Base-by-base conservation (phyloP, 2,888 invertebrate genomes). In the Diadegma fenestrale region DNA sequence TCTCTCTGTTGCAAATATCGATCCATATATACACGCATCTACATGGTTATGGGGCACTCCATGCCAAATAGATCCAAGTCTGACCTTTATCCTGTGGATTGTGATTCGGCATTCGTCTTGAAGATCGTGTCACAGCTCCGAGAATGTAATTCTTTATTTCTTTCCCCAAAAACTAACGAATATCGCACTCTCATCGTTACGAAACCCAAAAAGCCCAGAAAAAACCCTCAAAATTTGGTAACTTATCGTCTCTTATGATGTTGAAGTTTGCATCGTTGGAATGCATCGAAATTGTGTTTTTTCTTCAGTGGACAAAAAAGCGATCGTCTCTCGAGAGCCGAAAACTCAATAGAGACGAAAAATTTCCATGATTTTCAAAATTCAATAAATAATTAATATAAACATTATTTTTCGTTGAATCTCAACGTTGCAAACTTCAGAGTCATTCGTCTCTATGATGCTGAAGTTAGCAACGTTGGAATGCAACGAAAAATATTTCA, bases 1-100 rank as follows among this genome's bases (percentile, higher is more conserved):
- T 54, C 33, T 37, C 33, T 51, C n/a, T 54, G 37, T 72, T 54
- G 19, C 22, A 19, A 72, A 72, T 54, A 72, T 72, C 54, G 72
- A 72, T 22, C 72, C 12, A 22, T 22, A 37, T 22, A 14, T 69
- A 10, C 33, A 37, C 2, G n/a, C 22, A 1, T 43, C 43, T 37
- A 37, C 41, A n/a, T 43, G 26, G 22, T 22, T 68, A 68, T 43
- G 68, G 68, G 45, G 22, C 68, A 68, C 41, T 68, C 68, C 68
- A 26, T 43, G 43, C 22, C 43, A 37, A 45, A 26, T 26, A 14
- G 33, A 69, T 48, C 17, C 8, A 69, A 22, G 48, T 69, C 37
- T 33, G 30, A 45, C 33, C 30, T 48, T 48, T 2, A n/a, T 30
- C n/a, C 6, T 45, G 37, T 45, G 33, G 10, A 17, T n/a, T 22